phyloP scores from a whole-genome alignment of 2,888 invertebrate species.

The Homarus gammarus region DNA sequence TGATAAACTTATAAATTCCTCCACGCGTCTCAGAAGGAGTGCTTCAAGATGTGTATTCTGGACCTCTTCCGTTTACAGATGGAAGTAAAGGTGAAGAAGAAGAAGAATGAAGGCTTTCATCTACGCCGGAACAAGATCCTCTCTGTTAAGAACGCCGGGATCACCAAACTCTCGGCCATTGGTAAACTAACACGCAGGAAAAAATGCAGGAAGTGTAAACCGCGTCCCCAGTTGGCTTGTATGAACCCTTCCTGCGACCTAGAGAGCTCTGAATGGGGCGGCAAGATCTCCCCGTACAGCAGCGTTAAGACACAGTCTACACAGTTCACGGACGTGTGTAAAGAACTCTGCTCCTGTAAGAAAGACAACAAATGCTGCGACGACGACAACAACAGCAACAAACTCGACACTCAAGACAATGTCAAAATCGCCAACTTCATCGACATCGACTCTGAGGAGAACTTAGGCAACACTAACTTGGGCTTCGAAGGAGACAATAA shows the following conservation, averaged over 20 bases:
- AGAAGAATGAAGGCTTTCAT: conserved; percentile 46
- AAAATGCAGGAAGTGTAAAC: conserved; percentile 37
- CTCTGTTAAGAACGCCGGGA: conserved; percentile 24
- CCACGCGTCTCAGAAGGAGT: too few species aligned
- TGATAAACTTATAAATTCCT: too few species aligned
- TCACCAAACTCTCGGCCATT: conserved; percentile 40
- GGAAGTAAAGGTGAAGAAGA: conserved; percentile 62
- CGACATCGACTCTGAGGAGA: conserved; percentile 40
- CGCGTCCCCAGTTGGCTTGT: neutral
- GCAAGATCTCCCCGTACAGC: conserved; percentile 45
- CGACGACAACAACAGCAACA: too few species aligned
- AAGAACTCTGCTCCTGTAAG: conserved; percentile 38
- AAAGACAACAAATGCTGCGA: neutral
- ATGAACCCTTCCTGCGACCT: conserved; percentile 54
- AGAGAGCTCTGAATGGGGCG: conserved; percentile 30
- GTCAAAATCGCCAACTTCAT: conserved; percentile 40
- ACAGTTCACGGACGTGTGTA: conserved; percentile 56
- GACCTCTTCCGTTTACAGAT: conserved; percentile 64
- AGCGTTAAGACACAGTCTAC: conserved; percentile 68
- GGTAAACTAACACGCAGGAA: conserved; percentile 38
- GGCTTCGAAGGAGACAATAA: conserved; percentile 52
- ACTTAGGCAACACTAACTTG: conserved; percentile 14
- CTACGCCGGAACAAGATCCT: conserved; percentile 58
- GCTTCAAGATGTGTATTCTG: conserved; percentile 50
- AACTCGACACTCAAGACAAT: neutral